A percentile compares a stretch with the other conserved stretches of the same genome.
These are phyloP conservation scores for Antheraea yamamai DNA, from an alignment of 2,888 invertebrate species.

Conservation along the genomic window DNA sequence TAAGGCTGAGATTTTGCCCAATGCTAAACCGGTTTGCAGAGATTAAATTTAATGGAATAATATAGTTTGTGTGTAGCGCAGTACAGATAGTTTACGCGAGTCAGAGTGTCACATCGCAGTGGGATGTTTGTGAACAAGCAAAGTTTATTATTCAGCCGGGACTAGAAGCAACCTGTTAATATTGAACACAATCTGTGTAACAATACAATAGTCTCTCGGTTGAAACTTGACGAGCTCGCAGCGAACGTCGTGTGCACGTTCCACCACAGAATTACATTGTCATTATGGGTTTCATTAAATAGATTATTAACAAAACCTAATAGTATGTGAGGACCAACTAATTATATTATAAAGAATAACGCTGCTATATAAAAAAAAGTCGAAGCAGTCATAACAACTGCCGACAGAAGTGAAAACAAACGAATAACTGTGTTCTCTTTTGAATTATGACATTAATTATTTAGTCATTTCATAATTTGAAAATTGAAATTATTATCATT, in stretches of 20 bases:
- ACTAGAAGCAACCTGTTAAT: neutral
- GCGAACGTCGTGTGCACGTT: neutral
- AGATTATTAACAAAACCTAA: too few species aligned
- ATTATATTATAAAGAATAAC: too few species aligned
- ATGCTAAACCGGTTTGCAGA: neutral
- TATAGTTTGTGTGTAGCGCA: neutral
- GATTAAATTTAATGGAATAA: constrained; percentile 8
- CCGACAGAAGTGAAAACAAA: too few species aligned
- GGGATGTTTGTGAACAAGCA: neutral
- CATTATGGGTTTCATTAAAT: too few species aligned
- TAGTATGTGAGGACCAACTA: neutral
- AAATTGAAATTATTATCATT: too few species aligned
- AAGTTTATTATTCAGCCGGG: neutral
- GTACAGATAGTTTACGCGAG: neutral
- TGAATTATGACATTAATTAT: too few species aligned
- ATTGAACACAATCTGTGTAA: neutral
- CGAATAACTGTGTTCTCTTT: too few species aligned
- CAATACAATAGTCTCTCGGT: neutral
- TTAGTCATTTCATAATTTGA: too few species aligned
- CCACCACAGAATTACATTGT: neutral
- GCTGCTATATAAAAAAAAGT: too few species aligned
- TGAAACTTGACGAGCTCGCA: neutral
- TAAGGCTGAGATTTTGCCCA: neutral
- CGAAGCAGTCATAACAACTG: too few species aligned
- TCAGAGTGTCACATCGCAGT: neutral